Evolutionary conservation across 1,140 invertebrate species (phyloP), one percentile per base, ranked within the genome.

Genomic region (Calliphora vicina): DNA sequence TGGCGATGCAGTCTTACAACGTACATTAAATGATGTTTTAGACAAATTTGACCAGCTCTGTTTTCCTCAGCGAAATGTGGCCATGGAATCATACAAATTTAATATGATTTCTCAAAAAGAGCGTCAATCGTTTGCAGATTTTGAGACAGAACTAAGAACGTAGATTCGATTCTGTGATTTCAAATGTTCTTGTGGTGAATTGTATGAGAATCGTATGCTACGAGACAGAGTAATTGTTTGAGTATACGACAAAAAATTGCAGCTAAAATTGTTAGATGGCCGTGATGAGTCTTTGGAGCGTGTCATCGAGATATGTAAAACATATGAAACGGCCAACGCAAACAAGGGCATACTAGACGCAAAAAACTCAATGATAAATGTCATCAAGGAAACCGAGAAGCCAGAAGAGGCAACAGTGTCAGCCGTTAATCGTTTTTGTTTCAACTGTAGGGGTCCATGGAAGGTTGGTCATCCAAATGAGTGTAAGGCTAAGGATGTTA

Each of bases 61-160:
- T 35, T 23, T 84, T 6, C 83, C 83, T 10, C 13, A 29, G 57
- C 50, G 43, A 20, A 82, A 82, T 74, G 23, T 82, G 3, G 57
- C 83, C 8, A 84, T 84, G 73, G 83, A 84, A 71, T 84, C 83
- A 5, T 84, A 61, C 17, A 84, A 82, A 29, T 84, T 82, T 29
- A 72, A 84, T 72, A 84, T 17, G 17, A 45, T 82, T n/a, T 27
- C 45, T 15, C 83, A 84, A 82, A 84, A 84, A 43, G 80, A 82
- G 61, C 12, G 45, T 1, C 83, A 84, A 57, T 10, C 83, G 17
- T 84, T 84, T 45, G 35, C 83, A 87, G 43, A 82, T 82, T 81
- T 80, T 90, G 27, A 86, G 85, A 78, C 83, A 82, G 80, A 82
- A 43, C 42, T 83, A 20, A 43, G 74, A 20, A 83, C 20, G 12